Conservation (phyloP, 2,797 vertebrate species). For the Anniella stebbinsi region DNA sequence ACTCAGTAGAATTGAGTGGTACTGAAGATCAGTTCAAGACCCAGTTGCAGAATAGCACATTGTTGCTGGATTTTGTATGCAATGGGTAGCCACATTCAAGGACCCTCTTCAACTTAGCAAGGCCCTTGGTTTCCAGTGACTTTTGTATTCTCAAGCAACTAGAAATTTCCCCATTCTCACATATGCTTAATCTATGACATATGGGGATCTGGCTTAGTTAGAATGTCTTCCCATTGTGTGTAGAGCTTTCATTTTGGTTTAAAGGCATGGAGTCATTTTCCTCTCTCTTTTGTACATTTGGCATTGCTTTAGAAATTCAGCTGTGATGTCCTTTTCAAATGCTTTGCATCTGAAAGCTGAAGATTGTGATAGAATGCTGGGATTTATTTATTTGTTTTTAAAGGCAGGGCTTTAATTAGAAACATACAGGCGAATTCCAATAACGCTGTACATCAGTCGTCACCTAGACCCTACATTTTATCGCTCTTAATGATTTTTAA, state of each 20-base stretch:
- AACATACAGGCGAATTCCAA: slow-evolving; percentile 65
- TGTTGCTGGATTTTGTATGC: neutral
- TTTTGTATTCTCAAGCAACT: neutral
- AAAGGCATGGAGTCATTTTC: slow-evolving; percentile 45
- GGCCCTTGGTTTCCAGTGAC: neutral
- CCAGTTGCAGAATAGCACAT: neutral
- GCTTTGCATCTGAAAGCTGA: slow-evolving; percentile 50
- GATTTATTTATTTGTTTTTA: slow-evolving; percentile 38
- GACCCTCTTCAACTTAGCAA: neutral
- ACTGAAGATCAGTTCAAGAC: neutral
- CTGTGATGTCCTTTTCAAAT: slow-evolving; percentile 31
- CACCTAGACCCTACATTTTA: slow-evolving; percentile 36
- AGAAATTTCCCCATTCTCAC: neutral
- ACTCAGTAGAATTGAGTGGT: too few species aligned
- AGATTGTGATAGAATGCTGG: slow-evolving; percentile 25
- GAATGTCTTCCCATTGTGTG: slow-evolving; percentile 29
- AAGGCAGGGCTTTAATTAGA: slow-evolving; percentile 57
- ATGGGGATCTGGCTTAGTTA: neutral
- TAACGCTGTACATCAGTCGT: slow-evolving; percentile 50
- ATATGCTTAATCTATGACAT: neutral
- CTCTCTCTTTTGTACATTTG: slow-evolving; percentile 17
- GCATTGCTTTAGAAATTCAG: slow-evolving; percentile 36
- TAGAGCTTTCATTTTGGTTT: slow-evolving; percentile 41
- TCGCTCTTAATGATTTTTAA: slow-evolving; percentile 53
- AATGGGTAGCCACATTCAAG: neutral